These are phyloP conservation scores for Microtus ochrogaster DNA, from an alignment of 2,113 vertebrate species.

Conservation along the genomic window DNA sequence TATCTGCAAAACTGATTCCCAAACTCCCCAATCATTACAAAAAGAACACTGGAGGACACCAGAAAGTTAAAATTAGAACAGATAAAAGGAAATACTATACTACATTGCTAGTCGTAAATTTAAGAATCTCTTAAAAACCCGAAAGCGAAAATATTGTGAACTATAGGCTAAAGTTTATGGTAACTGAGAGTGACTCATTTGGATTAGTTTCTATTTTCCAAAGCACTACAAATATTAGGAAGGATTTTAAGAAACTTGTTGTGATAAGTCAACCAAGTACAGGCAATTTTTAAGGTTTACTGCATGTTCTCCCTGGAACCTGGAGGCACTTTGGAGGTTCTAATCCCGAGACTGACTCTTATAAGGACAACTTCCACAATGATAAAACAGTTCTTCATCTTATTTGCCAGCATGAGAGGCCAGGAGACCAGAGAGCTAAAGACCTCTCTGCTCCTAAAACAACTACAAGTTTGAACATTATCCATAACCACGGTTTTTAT, in stretches of 20 bases:
- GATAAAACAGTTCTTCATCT: conserved; percentile 55
- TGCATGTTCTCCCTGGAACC: background rate
- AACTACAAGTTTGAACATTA: conserved; percentile 28
- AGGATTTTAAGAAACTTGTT: conserved; percentile 29
- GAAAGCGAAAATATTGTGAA: conserved; percentile 56
- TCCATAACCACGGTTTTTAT: background rate
- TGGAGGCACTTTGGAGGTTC: conserved; percentile 35
- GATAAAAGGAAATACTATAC: conserved; percentile 62
- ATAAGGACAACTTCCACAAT: background rate
- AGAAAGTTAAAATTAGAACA: conserved; percentile 68
- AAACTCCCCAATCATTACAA: conserved; percentile 65
- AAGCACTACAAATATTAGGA: conserved; percentile 33
- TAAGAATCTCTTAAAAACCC: conserved; percentile 54
- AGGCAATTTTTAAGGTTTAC: conserved; percentile 50
- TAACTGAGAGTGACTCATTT: background rate
- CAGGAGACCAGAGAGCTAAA: conserved; percentile 3
- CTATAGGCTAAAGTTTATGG: background rate
- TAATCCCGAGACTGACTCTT: background rate
- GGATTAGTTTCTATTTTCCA: background rate
- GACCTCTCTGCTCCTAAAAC: background rate
- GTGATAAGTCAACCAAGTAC: conserved; percentile 40
- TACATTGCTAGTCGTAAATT: background rate
- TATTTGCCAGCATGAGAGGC: conserved; percentile 15
- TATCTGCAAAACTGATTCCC: conserved; percentile 35
- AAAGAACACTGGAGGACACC: conserved; percentile 56